Evolutionary conservation across 2,888 invertebrate genomes (phyloP).

Genomic region (Bellardia pandia): DNA sequence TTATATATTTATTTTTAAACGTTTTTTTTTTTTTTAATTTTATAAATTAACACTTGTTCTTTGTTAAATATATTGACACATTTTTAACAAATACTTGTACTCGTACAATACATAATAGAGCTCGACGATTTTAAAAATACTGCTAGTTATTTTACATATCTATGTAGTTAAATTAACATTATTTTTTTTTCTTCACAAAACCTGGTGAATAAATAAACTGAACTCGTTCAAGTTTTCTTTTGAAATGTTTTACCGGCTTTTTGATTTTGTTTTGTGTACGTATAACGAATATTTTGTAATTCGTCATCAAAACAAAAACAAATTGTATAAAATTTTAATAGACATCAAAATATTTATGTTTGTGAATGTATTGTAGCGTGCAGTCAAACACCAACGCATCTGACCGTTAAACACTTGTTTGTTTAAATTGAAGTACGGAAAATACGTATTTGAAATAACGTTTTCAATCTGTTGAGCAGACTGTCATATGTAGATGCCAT

Average conservation of each 20-base stretch:
- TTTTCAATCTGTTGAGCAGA: constrained; percentile 50
- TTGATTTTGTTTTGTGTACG: not conserved
- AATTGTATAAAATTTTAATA: not conserved
- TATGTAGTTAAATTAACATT: not conserved
- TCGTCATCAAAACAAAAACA: constrained; percentile 44
- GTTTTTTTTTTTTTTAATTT: constrained; percentile 7
- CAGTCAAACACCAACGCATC: constrained; percentile 49
- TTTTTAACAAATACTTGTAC: constrained; percentile 25
- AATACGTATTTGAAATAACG: constrained; percentile 35
- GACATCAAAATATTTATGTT: not conserved
- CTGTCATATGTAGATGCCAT: constrained; percentile 18
- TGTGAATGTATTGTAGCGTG: constrained; percentile 31
- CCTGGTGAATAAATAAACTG: constrained; percentile 44
- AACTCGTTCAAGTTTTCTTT: constrained; percentile 39
- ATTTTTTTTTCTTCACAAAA: not conserved
- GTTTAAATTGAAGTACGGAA: constrained; percentile 15
- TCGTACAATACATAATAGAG: not conserved
- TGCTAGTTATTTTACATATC: not conserved
- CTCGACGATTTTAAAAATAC: not conserved
- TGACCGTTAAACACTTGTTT: constrained; percentile 70
- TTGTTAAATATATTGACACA: constrained; percentile 52
- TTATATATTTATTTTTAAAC: constrained; percentile 9
- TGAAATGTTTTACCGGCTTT: constrained; percentile 60
- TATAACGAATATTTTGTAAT: constrained; percentile 48
- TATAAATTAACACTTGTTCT: constrained; percentile 63